Conservation (phyloP, 2,888 invertebrate species). For the Orthonychiurus folsomi region DNA sequence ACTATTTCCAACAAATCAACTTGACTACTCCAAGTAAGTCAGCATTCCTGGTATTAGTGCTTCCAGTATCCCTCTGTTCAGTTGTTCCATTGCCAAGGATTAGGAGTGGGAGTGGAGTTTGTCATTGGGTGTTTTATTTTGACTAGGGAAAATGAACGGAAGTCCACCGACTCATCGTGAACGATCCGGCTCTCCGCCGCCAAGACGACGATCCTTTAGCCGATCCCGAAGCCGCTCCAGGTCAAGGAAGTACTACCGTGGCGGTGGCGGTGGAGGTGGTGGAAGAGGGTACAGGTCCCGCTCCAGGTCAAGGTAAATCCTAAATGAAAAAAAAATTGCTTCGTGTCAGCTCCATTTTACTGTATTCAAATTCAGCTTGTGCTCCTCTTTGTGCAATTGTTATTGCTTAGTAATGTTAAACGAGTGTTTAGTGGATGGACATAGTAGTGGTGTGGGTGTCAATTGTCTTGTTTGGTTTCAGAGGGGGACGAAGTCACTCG, state of each 20-base stretch:
- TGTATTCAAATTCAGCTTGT: background rate
- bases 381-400: too few relatives aligned
- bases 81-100: too few relatives aligned
- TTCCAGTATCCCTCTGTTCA: too few relatives aligned
- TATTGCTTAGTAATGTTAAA: background rate
- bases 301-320: background rate
- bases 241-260: background rate
- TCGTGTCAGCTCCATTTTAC: background rate
- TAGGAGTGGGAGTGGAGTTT: too few relatives aligned
- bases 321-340: background rate
- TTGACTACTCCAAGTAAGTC: too few relatives aligned
- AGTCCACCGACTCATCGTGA: background rate
- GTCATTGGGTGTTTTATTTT: background rate
- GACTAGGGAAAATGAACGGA: background rate
- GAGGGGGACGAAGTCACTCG: constrained; percentile 29
- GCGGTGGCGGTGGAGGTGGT: too few relatives aligned
- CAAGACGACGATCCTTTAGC: background rate
- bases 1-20: too few relatives aligned
- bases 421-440: too few relatives aligned
- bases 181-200: background rate
- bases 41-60: too few relatives aligned
- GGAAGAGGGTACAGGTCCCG: background rate
- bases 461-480: too few relatives aligned
- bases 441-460: too few relatives aligned
- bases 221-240: background rate